phyloP scores from a whole-genome alignment of 2,113 vertebrate species.

The Australoheros scitulus region DNA sequence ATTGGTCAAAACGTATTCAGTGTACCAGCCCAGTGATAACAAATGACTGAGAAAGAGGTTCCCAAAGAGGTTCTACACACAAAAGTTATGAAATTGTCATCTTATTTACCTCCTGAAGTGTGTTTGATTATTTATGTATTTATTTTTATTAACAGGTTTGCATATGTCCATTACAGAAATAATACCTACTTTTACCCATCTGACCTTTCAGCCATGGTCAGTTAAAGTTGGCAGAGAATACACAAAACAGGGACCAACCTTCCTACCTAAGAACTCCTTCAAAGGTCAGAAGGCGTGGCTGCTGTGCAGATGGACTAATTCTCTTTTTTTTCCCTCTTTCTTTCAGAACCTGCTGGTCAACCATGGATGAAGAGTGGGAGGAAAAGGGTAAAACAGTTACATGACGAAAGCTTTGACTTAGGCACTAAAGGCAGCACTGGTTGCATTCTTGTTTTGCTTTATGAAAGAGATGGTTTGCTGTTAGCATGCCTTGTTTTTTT shows the following conservation, averaged over 20 bases:
- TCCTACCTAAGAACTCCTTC: constrained; percentile 32
- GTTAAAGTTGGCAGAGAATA: constrained; percentile 4
- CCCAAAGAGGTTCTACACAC: background rate
- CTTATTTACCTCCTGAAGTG: background rate
- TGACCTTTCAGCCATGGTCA: constrained; percentile 52
- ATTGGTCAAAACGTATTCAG: no score
- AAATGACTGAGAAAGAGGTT: background rate
- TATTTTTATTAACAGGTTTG: background rate
- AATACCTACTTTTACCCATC: constrained; percentile 39
- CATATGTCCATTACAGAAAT: constrained; percentile 29
- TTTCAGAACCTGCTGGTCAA: constrained; percentile 78
- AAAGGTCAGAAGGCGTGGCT: constrained; percentile 49
- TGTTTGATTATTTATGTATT: background rate
- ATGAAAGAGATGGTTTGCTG: constrained; percentile 43
- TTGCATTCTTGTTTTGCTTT: constrained; percentile 13
- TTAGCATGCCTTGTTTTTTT: constrained; percentile 58
- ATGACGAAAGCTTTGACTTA: constrained; percentile 13
- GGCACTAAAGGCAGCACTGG: constrained; percentile 31
- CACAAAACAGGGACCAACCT: background rate
- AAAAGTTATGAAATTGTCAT: background rate
- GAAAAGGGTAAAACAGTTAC: constrained; percentile 22
- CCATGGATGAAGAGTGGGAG: constrained; percentile 70
- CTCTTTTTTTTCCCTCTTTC: background rate
- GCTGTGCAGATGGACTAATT: constrained; percentile 24
- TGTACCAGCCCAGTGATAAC: no score